Conservation (phyloP, 2,113 vertebrate genomes). For the Eptesicus fuscus region DNA sequence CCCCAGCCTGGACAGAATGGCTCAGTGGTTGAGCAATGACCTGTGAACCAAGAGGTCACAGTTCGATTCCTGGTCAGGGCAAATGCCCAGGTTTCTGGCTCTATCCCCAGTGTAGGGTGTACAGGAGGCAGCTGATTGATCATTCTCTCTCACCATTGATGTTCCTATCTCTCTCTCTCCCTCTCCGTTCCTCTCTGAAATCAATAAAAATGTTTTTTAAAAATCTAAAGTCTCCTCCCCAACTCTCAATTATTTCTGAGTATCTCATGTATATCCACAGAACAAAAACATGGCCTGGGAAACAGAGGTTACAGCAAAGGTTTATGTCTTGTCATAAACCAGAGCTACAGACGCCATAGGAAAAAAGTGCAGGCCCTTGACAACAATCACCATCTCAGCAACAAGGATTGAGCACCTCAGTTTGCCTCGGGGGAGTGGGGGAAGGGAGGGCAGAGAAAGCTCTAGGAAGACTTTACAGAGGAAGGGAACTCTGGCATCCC, state of each 20-base stretch:
- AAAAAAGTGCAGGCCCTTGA: neutral
- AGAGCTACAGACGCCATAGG: neutral
- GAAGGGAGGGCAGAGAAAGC: neutral
- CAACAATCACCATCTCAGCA: neutral
- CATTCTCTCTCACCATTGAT: no score
- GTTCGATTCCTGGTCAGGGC: no score
- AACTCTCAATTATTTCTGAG: neutral
- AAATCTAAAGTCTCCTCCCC: neutral
- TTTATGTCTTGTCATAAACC: neutral
- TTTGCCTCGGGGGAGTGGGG: neutral
- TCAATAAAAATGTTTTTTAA: no score
- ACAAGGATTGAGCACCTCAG: neutral
- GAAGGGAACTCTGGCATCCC: neutral
- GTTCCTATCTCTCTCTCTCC: no score
- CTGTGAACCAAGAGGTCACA: no score
- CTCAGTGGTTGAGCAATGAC: no score
- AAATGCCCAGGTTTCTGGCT: no score
- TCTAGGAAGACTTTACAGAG: neutral
- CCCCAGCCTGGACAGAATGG: no score
- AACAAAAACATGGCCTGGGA: neutral
- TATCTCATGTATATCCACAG: neutral
- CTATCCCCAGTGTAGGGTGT: no score
- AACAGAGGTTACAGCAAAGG: neutral
- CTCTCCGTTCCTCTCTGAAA: no score
- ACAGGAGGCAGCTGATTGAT: no score